Base-by-base conservation (phyloP, 2,113 vertebrate species). In the Heliornis fulica region DNA sequence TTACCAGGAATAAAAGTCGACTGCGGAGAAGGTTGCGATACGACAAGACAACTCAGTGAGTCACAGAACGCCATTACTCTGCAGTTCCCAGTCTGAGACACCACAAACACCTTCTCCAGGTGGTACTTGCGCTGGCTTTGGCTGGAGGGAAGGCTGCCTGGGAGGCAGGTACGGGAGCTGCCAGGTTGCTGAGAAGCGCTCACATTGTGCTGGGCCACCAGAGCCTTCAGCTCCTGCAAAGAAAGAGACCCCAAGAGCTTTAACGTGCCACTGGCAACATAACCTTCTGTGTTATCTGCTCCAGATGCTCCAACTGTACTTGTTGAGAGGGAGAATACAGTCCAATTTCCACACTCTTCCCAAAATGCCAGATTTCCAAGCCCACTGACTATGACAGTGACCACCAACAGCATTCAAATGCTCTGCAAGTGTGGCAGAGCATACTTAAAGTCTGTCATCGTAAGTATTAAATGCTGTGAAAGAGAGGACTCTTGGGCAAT, bases 11-110 rank as follows among this genome's bases (percentile, higher is more conserved):
- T 81, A 69, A 99, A 97, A 1, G 98, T 98, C 34, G 98, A 90
- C 53, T 99, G 98, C 26, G 99, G 98, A 45, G 99, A 99, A 15
- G 99, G 98, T 91, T 99, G 99, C 2, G 99, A 99, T 12, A 99
- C 98, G 91, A 99, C 98, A 5, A 99, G 98, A 90, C 99, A 99
- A 86, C 98, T 98, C 89, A 99, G 94, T 1, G 97, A 94, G 64
- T 98, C 98, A 40, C 98, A 99, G 97, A 98, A 99, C 0, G 99
- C 97, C 96, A 99, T 97, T 17, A 99, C 99, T 31, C 99, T 97
- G 97, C 99, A 99, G 91, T 97, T 98, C 29, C 99, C 99, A 2
- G 90, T 29, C 94, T 98, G 98, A 77, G 99, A 99, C 80, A 99
- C 97, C 60, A 98, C n/a, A 60, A 99, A 97, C 5, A 97, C 98